These are phyloP conservation scores for Diorhabda carinulata DNA, from an alignment of 1,140 invertebrate genomes.

Conservation along the genomic window DNA sequence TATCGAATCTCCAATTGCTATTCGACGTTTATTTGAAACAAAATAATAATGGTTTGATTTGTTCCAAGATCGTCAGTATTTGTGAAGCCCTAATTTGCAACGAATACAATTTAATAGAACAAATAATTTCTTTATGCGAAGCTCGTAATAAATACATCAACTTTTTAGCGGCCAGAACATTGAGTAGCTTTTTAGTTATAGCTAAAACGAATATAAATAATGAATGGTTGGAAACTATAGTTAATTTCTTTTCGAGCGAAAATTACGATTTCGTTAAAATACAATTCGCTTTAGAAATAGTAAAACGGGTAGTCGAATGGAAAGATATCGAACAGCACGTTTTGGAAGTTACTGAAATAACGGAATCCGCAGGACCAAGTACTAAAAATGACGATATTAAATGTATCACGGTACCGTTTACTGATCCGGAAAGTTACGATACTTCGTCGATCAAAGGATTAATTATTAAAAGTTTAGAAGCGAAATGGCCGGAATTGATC, in stretches of 20 bases:
- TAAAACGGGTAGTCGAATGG: constrained; percentile 82
- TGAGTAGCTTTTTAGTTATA: constrained; percentile 78
- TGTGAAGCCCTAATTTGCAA: constrained; percentile 76
- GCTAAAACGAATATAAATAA: constrained; percentile 75
- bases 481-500: constrained; percentile 75
- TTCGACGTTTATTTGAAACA: constrained; percentile 83
- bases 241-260: constrained; percentile 68
- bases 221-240: constrained; percentile 70
- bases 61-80: constrained; percentile 70
- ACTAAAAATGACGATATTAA: constrained; percentile 45
- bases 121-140: constrained; percentile 73
- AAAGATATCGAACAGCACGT: constrained; percentile 80
- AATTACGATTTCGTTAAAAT: constrained; percentile 63
- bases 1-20: constrained; percentile 76
- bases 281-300: constrained; percentile 77
- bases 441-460: constrained; percentile 78
- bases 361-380: constrained; percentile 43
- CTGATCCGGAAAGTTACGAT: constrained; percentile 74
- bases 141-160: constrained; percentile 76
- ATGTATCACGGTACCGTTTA: constrained; percentile 66
- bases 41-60: constrained; percentile 74
- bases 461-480: constrained; percentile 77
- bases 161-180: constrained; percentile 71
- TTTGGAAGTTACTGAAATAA: constrained; percentile 63
- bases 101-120: constrained; percentile 75